These are phyloP conservation scores for Calliopsis andreniformis DNA, from an alignment of 1,140 invertebrate species.

Conservation along the genomic window DNA sequence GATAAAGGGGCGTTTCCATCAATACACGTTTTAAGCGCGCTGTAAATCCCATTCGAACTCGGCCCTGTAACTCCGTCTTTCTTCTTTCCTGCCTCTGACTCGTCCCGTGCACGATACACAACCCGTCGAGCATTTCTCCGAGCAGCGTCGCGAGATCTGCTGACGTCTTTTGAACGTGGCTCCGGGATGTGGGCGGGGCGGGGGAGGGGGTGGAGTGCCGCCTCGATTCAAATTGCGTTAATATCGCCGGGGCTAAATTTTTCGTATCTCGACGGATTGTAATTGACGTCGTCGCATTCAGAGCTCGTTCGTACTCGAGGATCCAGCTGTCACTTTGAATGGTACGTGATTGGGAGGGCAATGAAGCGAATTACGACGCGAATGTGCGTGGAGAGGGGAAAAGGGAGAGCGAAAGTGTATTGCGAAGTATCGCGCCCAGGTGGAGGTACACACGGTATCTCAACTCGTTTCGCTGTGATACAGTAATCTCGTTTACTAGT, in stretches of 20 bases:
- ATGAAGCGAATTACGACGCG: conserved; percentile 69
- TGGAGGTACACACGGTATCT: conserved; percentile 50
- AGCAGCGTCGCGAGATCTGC: conserved; percentile 36
- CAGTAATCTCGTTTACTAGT: conserved; percentile 42
- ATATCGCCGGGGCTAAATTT: conserved; percentile 59
- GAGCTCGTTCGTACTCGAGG: conserved; percentile 51
- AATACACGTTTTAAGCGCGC: conserved; percentile 13
- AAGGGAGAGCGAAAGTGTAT: conserved; percentile 54
- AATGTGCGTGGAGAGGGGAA: conserved; percentile 54
- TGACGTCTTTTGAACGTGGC: conserved; percentile 32
- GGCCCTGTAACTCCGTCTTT: not conserved
- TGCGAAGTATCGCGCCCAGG: conserved; percentile 61
- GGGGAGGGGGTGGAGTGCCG: not conserved
- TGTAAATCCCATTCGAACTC: conserved; percentile 33
- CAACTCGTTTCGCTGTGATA: conserved; percentile 16
- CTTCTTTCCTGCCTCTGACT: not conserved
- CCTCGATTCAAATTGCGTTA: conserved; percentile 57
- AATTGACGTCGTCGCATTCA: conserved; percentile 66
- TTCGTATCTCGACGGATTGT: conserved; percentile 60
- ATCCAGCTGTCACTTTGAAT: conserved; percentile 71
- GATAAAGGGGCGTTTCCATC: conserved; percentile 27
- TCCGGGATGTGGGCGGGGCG: not conserved
- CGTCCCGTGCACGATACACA: not conserved
- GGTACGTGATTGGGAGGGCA: conserved; percentile 71
- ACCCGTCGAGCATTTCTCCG: not conserved